phyloP scores from a whole-genome alignment of 2,113 vertebrate genomes.

The Colinus virginianus region DNA sequence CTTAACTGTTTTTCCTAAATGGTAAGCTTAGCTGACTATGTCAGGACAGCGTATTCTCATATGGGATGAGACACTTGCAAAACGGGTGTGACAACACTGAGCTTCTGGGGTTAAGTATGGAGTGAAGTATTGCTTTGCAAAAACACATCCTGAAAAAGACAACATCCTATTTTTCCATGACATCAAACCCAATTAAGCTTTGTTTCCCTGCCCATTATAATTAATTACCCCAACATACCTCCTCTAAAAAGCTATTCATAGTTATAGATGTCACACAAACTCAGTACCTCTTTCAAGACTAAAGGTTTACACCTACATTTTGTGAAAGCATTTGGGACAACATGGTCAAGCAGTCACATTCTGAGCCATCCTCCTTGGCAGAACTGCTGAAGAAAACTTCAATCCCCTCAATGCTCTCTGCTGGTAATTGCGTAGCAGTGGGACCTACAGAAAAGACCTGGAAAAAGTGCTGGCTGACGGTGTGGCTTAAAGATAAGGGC shows the following conservation, averaged over 20 bases:
- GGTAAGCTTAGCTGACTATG: background rate
- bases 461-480: background rate
- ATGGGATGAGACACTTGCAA: fast-evolving
- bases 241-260: conserved; percentile 9
- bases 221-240: background rate
- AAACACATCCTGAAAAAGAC: background rate
- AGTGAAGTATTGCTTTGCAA: background rate
- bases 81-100: background rate
- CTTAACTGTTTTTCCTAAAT: background rate
- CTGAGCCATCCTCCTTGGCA: background rate
- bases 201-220: background rate
- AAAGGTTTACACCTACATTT: background rate
- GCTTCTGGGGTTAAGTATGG: background rate
- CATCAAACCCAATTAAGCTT: background rate
- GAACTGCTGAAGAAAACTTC: background rate
- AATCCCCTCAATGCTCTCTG: background rate
- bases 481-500: fast-evolving
- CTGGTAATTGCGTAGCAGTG: background rate
- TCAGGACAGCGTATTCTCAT: background rate
- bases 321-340: background rate
- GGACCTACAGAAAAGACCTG: background rate
- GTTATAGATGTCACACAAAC: background rate
- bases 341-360: background rate
- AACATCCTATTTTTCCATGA: background rate
- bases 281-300: background rate